Conservation (phyloP, 2,113 vertebrate genomes). For the Poicephalus gulielmi region DNA sequence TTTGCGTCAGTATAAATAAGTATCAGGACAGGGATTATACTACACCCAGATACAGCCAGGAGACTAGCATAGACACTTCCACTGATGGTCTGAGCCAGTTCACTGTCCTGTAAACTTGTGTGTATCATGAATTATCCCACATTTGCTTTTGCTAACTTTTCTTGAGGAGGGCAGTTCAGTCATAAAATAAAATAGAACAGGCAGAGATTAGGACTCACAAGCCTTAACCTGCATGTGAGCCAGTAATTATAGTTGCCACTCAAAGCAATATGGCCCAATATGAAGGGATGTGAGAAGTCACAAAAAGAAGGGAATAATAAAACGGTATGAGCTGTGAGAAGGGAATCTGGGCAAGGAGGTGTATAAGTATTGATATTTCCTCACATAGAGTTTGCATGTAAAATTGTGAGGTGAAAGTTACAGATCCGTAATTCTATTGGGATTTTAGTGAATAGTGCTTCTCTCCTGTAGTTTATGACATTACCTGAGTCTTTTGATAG, state of each 20-base stretch:
- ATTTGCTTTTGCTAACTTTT: not conserved
- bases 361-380: not conserved
- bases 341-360: not conserved
- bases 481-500: not conserved
- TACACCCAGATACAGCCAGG: not conserved
- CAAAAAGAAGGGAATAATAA: not conserved
- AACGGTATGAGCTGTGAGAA: not conserved
- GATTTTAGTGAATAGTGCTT: not conserved
- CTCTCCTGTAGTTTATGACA: not conserved
- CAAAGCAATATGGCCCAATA: not conserved
- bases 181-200: not conserved
- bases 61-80: not conserved
- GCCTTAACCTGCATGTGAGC: not conserved
- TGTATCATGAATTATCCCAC: not conserved
- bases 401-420: not conserved
- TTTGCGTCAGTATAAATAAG: not conserved
- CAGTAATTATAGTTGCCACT: not conserved
- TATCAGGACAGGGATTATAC: not conserved
- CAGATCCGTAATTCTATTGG: not conserved
- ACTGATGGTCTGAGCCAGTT: not conserved
- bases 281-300: not conserved
- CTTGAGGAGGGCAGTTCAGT: not conserved
- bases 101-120: not conserved
- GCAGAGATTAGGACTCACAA: not conserved
- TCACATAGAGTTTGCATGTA: fast-evolving